Evolutionary conservation across 2,888 invertebrate genomes (phyloP), one percentile per base, ranked within the genome.

Genomic region (Campaea margaritaria): DNA sequence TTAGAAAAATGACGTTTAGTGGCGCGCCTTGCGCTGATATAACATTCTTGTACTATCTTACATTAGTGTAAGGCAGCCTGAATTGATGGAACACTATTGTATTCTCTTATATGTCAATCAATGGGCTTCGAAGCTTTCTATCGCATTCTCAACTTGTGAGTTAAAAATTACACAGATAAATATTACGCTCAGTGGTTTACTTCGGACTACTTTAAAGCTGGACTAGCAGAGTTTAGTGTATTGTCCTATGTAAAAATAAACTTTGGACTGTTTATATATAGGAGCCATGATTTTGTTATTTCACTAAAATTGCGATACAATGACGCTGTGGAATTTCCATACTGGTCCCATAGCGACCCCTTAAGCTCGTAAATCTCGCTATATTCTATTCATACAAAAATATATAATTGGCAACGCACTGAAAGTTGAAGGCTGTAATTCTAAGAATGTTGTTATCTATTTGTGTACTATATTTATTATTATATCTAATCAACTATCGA

Each of bases 371-470:
- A 21, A 2, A 39, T 41, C n/a, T 14, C 1, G 38, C 66, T 54
- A 51, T 50, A 59, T 57, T 55, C 55, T 60, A 70, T 62, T 64
- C 62, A 48, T 61, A 7, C 5, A 63, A 59, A 58, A 64, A 58
- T 64, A 67, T 64, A 57, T 65, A 64, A 61, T 72, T 66, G 68
- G 68, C 70, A 69, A 73, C 62, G 76, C 73, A 76, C 78, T 78
- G 80, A 78, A 73, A 64, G 55, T 21, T 71, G 81, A 85, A 86
- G 88, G 87, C 87, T 88, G 86, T 88, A 86, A 79, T 82, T 82
- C 79, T 89, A 87, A 87, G 87, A 73, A 82, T 76, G 83, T 90
- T 90, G 90, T 91, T 91, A 89, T 83, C 85, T 90, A 89, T 89
- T 87, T 87, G 86, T 86, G 87, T 87, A 86, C 80, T 87, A 83